Evolutionary conservation across 2,797 vertebrate genomes (phyloP).

Genomic region (Nothura maculosa): DNA sequence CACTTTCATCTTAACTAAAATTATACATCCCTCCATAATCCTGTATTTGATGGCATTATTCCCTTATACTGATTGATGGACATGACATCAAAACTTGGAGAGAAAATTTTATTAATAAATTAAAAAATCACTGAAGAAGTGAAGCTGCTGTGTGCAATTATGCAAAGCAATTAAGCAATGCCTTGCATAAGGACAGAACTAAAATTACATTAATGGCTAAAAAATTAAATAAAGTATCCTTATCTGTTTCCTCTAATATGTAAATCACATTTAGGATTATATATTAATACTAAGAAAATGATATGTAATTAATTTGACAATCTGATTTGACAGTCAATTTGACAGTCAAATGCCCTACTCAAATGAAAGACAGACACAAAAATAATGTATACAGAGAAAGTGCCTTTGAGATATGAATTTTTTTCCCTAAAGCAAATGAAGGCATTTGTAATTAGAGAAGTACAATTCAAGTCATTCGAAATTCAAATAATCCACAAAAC

Average conservation of each 20-base stretch:
- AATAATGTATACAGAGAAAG: neutral
- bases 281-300: neutral
- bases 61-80: neutral
- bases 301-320: neutral
- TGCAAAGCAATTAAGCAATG: neutral
- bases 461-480: neutral
- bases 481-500: neutral
- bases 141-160: fast-evolving
- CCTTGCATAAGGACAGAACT: neutral
- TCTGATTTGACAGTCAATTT: neutral
- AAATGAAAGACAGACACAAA: neutral
- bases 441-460: fast-evolving
- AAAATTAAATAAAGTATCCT: neutral
- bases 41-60: neutral
- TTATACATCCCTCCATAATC: neutral
- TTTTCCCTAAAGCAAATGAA: neutral
- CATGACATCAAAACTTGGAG: neutral
- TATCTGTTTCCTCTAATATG: neutral
- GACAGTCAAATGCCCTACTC: neutral
- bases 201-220: neutral
- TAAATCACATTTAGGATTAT: neutral
- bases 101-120: neutral
- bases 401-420: neutral
- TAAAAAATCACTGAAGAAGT: neutral
- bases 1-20: neutral